phyloP scores from a whole-genome alignment of 2,113 vertebrate genomes.

The Rattus rattus region DNA sequence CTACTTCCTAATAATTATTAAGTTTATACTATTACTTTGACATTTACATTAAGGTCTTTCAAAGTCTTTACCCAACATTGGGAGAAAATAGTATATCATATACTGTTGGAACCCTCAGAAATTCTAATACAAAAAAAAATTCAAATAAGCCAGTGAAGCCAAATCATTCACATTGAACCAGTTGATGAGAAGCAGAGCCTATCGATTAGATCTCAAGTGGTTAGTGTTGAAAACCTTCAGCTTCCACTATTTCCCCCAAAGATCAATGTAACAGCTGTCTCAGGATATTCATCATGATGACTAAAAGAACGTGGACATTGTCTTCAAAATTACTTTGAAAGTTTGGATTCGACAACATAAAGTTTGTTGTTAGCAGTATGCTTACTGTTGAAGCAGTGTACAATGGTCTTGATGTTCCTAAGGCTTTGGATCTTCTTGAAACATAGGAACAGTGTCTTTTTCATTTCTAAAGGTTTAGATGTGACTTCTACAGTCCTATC shows the following conservation, averaged over 20 bases:
- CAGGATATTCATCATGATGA: background rate
- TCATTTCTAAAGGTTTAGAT: background rate
- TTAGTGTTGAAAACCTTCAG: background rate
- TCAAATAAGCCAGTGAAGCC: background rate
- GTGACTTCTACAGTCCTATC: background rate
- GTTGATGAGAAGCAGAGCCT: background rate
- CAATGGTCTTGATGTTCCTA: background rate
- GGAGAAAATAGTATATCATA: background rate
- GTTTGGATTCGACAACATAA: background rate
- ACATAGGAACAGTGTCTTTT: background rate
- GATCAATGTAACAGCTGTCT: background rate
- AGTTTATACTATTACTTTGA: background rate
- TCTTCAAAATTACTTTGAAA: background rate
- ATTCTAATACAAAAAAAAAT: background rate
- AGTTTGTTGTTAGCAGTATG: background rate
- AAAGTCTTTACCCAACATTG: background rate
- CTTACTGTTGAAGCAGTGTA: background rate
- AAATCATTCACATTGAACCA: background rate
- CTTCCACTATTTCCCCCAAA: background rate
- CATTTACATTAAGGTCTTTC: background rate
- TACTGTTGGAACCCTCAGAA: background rate
- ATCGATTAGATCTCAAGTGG: background rate
- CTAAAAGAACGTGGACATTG: background rate
- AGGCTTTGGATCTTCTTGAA: background rate
- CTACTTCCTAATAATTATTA: background rate